A percentile compares a stretch with the other conserved stretches of the same genome.
phyloP scores from a whole-genome alignment of 2,113 vertebrate genomes.

The Grallaria varia region DNA sequence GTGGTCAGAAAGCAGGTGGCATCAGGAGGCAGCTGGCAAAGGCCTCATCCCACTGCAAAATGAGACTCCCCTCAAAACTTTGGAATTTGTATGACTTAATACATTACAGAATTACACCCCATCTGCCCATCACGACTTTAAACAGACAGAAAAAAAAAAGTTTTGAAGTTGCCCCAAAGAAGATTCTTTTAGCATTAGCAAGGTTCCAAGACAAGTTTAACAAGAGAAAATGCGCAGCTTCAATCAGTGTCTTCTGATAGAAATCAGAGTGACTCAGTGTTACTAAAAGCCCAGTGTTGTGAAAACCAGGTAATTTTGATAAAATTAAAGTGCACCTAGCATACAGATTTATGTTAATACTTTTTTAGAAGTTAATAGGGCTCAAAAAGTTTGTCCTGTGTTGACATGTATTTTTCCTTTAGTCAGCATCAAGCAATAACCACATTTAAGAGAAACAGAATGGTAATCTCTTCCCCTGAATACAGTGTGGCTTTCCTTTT shows the following conservation, averaged over 20 bases:
- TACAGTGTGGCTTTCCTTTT: neutral
- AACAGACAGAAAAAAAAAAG: neutral
- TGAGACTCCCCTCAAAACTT: neutral
- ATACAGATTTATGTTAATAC: neutral
- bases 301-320: neutral
- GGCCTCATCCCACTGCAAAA: neutral
- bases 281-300: neutral
- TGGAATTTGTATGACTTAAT: neutral
- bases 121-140: neutral
- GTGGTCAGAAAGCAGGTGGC: neutral
- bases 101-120: neutral
- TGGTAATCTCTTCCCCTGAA: neutral
- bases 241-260: neutral
- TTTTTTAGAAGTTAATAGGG: neutral
- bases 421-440: neutral
- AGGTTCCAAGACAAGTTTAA: neutral
- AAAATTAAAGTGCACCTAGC: neutral
- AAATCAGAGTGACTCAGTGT: neutral
- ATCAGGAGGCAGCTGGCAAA: neutral
- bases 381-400: neutral
- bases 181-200: neutral
- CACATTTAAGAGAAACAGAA: neutral
- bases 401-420: neutral
- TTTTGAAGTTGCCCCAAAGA: neutral
- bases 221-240: neutral